Base-by-base conservation (phyloP, 2,797 vertebrate species). In the Molossus molossus region DNA sequence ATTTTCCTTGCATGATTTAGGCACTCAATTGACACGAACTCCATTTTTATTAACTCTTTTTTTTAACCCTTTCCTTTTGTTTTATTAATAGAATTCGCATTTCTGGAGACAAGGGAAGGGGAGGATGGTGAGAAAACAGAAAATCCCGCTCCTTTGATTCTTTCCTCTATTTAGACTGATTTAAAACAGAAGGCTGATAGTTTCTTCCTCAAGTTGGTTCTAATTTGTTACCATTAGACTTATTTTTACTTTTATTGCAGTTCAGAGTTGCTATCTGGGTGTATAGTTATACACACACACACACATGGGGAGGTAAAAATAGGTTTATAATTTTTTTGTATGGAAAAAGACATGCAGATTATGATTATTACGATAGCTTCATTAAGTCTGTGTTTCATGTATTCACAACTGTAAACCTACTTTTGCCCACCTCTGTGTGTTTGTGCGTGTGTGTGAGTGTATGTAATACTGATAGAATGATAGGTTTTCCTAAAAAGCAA, bases 241-340 rank as follows among this genome's bases (percentile, higher is more conserved):
- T 83, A 50, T 87, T 94, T 95, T 94, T 86, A 86, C 33, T 80
- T 89, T 94, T 80, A 91, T 60, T 89, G 33, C 50, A 37, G 11
- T 8, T 83, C 25, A 79, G 45, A 65, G 13, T 48, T 55, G 29
- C 12, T 88, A 17, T 70, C 29, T 55, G 37, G 10, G 13, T 48
- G 2, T 50, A 55, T 50, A 45, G 8, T 45, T 70, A 48, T 17
- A 72, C 40, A 62, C 23, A 62, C 60, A 53, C 4, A 29, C 15
- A 75, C 48, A 53, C 48, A 50, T 20, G 20, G 33, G 18, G 23
- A 20, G 20, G 37, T 5, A 70, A 70, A 70, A 33, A 15, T 67
- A 33, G 17, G n/a, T 33, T 67, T 67, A 65, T 13, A n/a, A 4
- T 33, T 33, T 15, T 15, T 67, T 33, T 67, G 67, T 40, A 40